Base-by-base conservation (phyloP, 2,888 invertebrate species). In the Stenolophus ochropezus region DNA sequence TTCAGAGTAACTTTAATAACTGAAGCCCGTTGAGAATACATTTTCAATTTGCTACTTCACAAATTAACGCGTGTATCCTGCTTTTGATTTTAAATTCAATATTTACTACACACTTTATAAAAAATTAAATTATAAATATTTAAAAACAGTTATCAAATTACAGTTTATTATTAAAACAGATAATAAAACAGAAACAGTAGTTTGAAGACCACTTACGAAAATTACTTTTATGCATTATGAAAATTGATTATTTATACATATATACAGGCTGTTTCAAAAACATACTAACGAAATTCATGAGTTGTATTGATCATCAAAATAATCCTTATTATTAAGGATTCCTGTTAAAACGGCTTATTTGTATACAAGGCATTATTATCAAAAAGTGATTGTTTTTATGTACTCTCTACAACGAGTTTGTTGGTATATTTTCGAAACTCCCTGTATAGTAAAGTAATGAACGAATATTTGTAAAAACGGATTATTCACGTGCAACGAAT, bases 21-120 rank as follows among this genome's bases (percentile, higher is more conserved):
- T 49, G 23, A 47, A 2, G 16, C 73, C 27, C 73, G 21, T 47
- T 73, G 47, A 73, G 73, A 73, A 73, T 73, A 21, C n/a, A 73
- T 21, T 23, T 73, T 73, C 49, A 47, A 73, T 49, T 47, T 73
- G 14, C 61, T 14, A 65, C 61, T 69, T 18, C 14, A 33, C 65
- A 65, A 69, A 69, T 69, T 18, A 8, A 16, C 33, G 33, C n/a
- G n/a, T n/a, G n/a, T n/a, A 27, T 69, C 33, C 16, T 69, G 20
- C 33, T 33, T 33, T 33, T 33, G 65, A 33, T 33, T 69, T 69
- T 18, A 33, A 69, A 69, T 69, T 69, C 16, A 69, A 8, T 42
- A 33, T 69, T 69, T 33, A 69, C 6, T 6, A 11, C n/a, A 11
- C 6, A 2, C 65, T 18, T 33, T 33, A 69, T 69, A 8, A 69